Base-by-base conservation (phyloP, 30 jellyfish, hydroid and myxozoan genomes). In the Catostylus mosaicus region DNA sequence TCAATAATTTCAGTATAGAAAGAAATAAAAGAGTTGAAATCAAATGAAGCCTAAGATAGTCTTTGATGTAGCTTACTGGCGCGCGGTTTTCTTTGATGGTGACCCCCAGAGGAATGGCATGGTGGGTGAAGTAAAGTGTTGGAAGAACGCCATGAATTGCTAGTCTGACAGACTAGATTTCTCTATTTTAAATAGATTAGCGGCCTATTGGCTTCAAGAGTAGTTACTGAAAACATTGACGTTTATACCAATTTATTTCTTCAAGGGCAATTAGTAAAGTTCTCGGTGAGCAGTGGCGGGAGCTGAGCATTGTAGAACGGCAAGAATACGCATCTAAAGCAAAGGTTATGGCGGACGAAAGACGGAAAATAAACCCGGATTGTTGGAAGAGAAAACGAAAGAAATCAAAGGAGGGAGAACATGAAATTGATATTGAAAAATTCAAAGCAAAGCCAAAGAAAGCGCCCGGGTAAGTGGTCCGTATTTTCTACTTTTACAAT, bases 341-440 rank as follows among this genome's bases (percentile, higher is more conserved):
- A n/a, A 89, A 95, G 71, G 94, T 86, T 29, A 95, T 95, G 98
- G 97, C 98, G 50, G 98, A 95, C 32, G 98, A 95, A 63, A 84
- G 99, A 48, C 85, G 90, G 80, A 89, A 83, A 60, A 82, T 89
- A 38, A 95, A 95, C 67, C 99, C 99, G 0, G 96, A 89, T 48
- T 95, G 99, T 74, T 95, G 99, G 99, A 95, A 95, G 63, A 66
- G 99, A 59, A 95, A 95, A 56, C 88, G 92, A 38, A 96, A 88
- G 87, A 94, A 94, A 80, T 93, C 88, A 9, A 90, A 81, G 46
- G 97, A 86, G 1, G 89, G 83, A 3, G 88, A 84, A 8, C 72
- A 23, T 20, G 95, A 84, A 60, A 26, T 31, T 38, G 88, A 84
- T n/a, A 26, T 22, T 63, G 88, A 84, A n/a, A 82, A 82, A 26